Base-by-base conservation (phyloP, 2,888 invertebrate species). In the Rugalucina vietnamica region DNA sequence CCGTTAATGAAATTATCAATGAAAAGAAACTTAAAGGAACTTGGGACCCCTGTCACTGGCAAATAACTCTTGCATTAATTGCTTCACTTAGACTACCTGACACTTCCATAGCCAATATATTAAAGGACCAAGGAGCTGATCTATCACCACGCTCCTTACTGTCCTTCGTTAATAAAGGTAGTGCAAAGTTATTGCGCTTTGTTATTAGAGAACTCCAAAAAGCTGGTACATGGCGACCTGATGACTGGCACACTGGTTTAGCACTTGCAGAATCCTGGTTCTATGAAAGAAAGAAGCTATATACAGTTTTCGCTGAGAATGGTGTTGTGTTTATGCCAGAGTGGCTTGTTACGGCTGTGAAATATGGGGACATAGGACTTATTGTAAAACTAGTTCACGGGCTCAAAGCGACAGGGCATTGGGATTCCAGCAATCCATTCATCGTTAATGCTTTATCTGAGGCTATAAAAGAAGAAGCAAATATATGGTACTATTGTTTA, bases 291-390 rank as follows among this genome's bases (percentile, higher is more conserved):
- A 57, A 57, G 57, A 57, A 57, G n/a, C 2, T 57, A 57, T 57
- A 57, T 29, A 14, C 57, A 27, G 57, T 57, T n/a, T 57, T 57
- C 57, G 24, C 57, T 2, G 57, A 57, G 57, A 10, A 57, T 57
- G 57, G 29, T 29, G 57, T 57, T 21, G 57, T 57, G 24, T 57
- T 57, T 27, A 57, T 57, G 27, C 57, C 57, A 1, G 57, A 57
- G 27, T 57, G 57, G 57, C 29, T 57, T 5, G 57, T 57, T 27
- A 57, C 57, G 24, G 57, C 57, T 57, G 57, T 57, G 57, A 57
- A 57, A n/a, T 57, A 57, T 57, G 57, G 57, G 57, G 57, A 57
- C 29, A 57, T 57, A 29, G 57, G 57, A n/a, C 57, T 57, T 8
- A 57, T 57, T 24, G 57, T 57, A 10, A 57, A 57, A 27, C 24